Evolutionary conservation across 2,797 vertebrate species (phyloP), one percentile per base, ranked within the genome.

Genomic region (Coluber constrictor): DNA sequence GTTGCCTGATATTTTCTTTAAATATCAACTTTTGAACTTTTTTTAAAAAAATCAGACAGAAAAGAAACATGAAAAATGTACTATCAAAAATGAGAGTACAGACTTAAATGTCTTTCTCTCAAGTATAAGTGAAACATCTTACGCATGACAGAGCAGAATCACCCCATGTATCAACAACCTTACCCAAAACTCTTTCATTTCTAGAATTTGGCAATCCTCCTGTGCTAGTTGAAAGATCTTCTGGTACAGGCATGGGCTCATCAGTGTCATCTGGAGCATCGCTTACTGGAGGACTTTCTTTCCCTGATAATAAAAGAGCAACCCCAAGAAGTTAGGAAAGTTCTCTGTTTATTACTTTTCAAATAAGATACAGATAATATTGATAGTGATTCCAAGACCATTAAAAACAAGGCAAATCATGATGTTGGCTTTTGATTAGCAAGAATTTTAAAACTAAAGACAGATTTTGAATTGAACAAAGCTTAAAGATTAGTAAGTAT

Each of bases 171-270:
- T 0, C 20, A 83, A 54, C 87, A 47, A 27, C 96, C 98, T 98
- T 98, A 98, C 98, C 98, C 95, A 97, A 97, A 95, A 98, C 97
- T 98, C 99, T 98, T 88, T 99, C 99, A 91, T 96, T 98, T 97
- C 98, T 98, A 96, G 97, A 97, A 97, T 97, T 98, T 96, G 99
- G 98, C 93, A 99, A 99, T 95, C 97, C 96, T 96, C 98, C 97
- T 89, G 98, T 98, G 96, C 98, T 97, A 94, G 99, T 98, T 87
- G 99, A 99, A 95, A 99, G 98, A 97, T 99, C 99, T 96, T 99
- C 99, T 0, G 99, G 99, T 95, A 99, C 97, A 25, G 99, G 99
- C 99, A 99, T 99, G 94, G 99, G 98, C 93, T 99, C 99, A 86
- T 99, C 99, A 13, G 97, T 95, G 90, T 99, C 99, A 93, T 99